These are phyloP conservation scores for Astyanax mexicanus DNA, from an alignment of 2,797 vertebrate genomes.

Conservation along the genomic window DNA sequence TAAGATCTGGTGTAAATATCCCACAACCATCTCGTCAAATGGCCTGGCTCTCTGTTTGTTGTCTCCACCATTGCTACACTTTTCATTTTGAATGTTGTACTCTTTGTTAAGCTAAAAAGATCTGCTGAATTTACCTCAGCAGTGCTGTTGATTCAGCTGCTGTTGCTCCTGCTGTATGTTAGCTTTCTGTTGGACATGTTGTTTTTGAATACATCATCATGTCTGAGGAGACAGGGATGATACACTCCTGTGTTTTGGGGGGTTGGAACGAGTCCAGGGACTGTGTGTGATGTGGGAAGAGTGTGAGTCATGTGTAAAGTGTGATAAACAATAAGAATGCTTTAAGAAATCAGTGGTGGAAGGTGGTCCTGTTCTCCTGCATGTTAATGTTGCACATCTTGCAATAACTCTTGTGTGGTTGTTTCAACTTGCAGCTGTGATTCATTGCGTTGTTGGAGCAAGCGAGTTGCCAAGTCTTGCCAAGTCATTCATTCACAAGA, in stretches of 20 bases:
- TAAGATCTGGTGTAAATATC: neutral
- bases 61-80: neutral
- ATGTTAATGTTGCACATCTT: neutral
- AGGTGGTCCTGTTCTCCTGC: neutral
- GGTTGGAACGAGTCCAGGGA: neutral
- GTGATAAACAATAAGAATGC: neutral
- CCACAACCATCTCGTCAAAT: neutral
- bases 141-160: constrained; percentile 1
- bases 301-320: neutral
- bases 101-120: neutral
- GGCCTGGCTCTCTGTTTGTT: neutral
- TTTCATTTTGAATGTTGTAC: neutral
- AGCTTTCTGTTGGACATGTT: neutral
- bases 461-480: neutral
- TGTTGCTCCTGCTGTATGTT: neutral
- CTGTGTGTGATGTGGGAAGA: neutral
- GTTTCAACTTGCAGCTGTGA: neutral
- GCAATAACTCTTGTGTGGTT: neutral
- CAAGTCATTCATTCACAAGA: neutral
- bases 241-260: neutral
- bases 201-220: neutral
- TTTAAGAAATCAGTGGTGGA: neutral
- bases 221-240: neutral
- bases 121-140: constrained; percentile 25
- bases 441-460: neutral